These are phyloP conservation scores for Austrofundulus limnaeus DNA, from an alignment of 2,113 vertebrate genomes.

Conservation along the genomic window DNA sequence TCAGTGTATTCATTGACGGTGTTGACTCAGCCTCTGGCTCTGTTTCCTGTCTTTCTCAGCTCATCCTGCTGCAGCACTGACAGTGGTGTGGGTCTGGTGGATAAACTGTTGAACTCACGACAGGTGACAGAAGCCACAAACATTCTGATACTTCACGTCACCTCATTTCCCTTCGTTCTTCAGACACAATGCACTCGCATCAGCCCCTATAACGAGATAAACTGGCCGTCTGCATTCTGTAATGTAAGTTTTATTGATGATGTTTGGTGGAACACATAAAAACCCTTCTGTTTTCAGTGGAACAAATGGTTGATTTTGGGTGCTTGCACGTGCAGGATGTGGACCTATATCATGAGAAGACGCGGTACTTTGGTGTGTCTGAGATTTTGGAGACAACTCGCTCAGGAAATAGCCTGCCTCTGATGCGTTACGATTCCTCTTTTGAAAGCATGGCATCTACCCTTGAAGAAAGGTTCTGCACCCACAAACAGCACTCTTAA, in stretches of 20 bases:
- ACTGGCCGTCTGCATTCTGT: slow-evolving; percentile 90
- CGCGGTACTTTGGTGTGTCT: slow-evolving; percentile 91
- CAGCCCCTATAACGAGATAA: slow-evolving; percentile 96
- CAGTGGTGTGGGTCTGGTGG: slow-evolving; percentile 83
- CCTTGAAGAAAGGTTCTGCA: slow-evolving; percentile 88
- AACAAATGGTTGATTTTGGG: neutral
- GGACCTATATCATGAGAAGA: slow-evolving; percentile 90
- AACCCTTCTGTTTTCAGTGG: neutral
- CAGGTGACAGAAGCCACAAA: slow-evolving; percentile 92
- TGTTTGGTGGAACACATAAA: neutral
- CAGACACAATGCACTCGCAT: slow-evolving; percentile 94
- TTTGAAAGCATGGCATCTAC: slow-evolving; percentile 94
- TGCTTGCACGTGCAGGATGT: slow-evolving; percentile 78
- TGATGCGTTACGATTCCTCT: slow-evolving; percentile 92
- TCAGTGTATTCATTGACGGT: neutral
- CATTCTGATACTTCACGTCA: slow-evolving; percentile 94
- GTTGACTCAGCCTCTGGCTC: slow-evolving; percentile 12
- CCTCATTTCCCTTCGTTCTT: slow-evolving; percentile 93
- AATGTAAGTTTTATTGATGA: slow-evolving; percentile 78
- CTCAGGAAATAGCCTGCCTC: slow-evolving; percentile 88
- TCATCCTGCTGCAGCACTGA: slow-evolving; percentile 71
- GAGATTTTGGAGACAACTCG: slow-evolving; percentile 92
- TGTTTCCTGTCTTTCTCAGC: slow-evolving; percentile 39
- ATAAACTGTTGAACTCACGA: slow-evolving; percentile 91
- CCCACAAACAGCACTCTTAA: neutral